A percentile compares a stretch with the other conserved stretches of the same genome.
phyloP scores from a whole-genome alignment of 2,113 vertebrate genomes.

The Prinia subflava region DNA sequence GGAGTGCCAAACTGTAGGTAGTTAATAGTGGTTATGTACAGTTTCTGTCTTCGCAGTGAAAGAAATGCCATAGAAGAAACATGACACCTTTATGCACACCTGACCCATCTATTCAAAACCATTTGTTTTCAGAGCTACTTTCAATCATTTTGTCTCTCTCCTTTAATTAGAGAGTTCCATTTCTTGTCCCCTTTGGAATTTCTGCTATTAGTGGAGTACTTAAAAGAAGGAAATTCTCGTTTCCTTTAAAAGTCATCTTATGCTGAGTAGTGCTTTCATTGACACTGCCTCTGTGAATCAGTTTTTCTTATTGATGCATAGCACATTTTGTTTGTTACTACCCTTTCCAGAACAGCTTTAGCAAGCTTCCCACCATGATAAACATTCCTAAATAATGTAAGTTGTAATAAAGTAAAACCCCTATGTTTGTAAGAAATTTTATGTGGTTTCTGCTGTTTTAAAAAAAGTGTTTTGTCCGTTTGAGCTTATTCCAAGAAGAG shows the following conservation, averaged over 20 bases:
- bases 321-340: background rate
- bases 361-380: background rate
- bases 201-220: background rate
- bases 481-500: background rate
- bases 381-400: background rate
- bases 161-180: background rate
- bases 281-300: background rate
- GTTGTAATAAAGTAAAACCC: background rate
- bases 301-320: background rate
- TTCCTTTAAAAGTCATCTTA: background rate
- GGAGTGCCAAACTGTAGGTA: slow-evolving; percentile 52
- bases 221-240: background rate
- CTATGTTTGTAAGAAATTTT: background rate
- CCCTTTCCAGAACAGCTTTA: background rate
- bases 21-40: slow-evolving; percentile 61
- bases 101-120: slow-evolving; percentile 16
- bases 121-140: background rate
- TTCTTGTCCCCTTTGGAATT: background rate
- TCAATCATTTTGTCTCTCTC: background rate
- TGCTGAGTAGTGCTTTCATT: background rate
- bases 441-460: background rate
- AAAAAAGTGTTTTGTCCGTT: background rate
- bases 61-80: background rate
- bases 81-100: slow-evolving; percentile 1
- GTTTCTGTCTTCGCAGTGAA: slow-evolving; percentile 17